A percentile compares a stretch with the other conserved stretches of the same genome.
phyloP scores from a whole-genome alignment of 2,888 invertebrate species.

The Caenorhabditis plicata region DNA sequence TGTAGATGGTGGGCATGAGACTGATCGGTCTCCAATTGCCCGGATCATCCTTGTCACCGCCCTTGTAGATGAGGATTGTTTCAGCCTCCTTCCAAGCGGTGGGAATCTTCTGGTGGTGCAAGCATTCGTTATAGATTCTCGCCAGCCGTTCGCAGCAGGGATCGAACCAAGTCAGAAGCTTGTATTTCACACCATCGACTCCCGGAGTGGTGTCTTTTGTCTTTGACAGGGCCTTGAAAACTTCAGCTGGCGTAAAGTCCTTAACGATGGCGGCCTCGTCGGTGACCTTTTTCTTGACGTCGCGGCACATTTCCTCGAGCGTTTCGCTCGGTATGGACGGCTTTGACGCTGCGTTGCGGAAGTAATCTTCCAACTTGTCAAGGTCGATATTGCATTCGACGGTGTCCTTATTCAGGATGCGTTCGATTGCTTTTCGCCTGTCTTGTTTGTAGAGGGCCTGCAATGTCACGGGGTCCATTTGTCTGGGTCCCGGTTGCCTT shows the following conservation, averaged over 20 bases:
- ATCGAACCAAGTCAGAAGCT: slow-evolving; percentile 1
- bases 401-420: no score
- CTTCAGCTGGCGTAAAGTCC: background rate
- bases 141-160: background rate
- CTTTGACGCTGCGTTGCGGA: background rate
- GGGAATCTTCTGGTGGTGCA: background rate
- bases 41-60: background rate
- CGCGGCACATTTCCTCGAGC: background rate
- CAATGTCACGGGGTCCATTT: background rate
- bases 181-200: background rate
- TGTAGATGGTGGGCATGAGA: slow-evolving; percentile 5
- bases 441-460: background rate
- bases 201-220: slow-evolving; percentile 1
- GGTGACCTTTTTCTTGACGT: background rate
- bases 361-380: slow-evolving; percentile 1
- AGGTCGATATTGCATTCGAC: background rate
- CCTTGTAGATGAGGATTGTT: slow-evolving; percentile 4
- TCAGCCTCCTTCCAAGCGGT: slow-evolving; percentile 3
- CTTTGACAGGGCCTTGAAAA: background rate
- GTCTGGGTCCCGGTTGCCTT: background rate
- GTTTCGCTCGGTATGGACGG: slow-evolving; percentile 5
- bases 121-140: background rate
- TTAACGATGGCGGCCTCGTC: background rate
- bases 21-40: slow-evolving; percentile 3
- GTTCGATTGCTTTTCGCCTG: no score